Percentiles rank a stretch among this genome's conserved stretches.
phyloP scores from a whole-genome alignment of 2,888 invertebrate genomes.

The Hirtodrosophila histrioides region DNA sequence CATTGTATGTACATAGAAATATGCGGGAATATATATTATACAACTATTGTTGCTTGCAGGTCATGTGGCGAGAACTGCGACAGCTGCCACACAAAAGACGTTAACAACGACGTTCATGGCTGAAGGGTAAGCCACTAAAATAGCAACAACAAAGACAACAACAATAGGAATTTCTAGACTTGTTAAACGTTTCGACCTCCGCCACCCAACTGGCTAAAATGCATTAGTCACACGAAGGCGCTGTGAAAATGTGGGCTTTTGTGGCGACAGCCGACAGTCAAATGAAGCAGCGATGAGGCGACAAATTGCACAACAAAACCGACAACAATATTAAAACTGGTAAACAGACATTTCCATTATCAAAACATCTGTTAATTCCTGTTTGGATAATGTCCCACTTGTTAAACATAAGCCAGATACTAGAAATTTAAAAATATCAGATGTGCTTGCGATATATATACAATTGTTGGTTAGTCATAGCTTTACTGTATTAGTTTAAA shows the following conservation, averaged over 20 bases:
- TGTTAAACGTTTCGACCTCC: slow-evolving; percentile 69
- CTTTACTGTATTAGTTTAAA: neutral
- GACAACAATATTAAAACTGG: slow-evolving; percentile 27
- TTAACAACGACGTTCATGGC: slow-evolving; percentile 42
- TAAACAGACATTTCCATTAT: slow-evolving; percentile 16
- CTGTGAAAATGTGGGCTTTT: slow-evolving; percentile 24
- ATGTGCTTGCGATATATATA: no score
- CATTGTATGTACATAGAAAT: slow-evolving; percentile 5
- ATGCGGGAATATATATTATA: slow-evolving; percentile 44
- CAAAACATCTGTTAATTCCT: neutral
- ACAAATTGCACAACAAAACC: slow-evolving; percentile 44
- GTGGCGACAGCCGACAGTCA: slow-evolving; percentile 32
- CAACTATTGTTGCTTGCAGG: slow-evolving; percentile 59
- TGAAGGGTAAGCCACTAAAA: slow-evolving; percentile 25
- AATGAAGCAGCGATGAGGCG: slow-evolving; percentile 38
- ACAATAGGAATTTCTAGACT: slow-evolving; percentile 31
- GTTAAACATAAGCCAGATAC: no score
- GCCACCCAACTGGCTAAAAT: slow-evolving; percentile 16
- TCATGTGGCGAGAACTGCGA: slow-evolving; percentile 65
- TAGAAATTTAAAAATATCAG: no score
- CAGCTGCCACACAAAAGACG: slow-evolving; percentile 65
- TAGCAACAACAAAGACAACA: slow-evolving; percentile 18
- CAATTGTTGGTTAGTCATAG: neutral
- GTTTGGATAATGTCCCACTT: no score
- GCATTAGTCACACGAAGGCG: slow-evolving; percentile 61